These are phyloP conservation scores for Drosophila mojavensis DNA, from an alignment of 1,140 invertebrate species.

Conservation along the genomic window DNA sequence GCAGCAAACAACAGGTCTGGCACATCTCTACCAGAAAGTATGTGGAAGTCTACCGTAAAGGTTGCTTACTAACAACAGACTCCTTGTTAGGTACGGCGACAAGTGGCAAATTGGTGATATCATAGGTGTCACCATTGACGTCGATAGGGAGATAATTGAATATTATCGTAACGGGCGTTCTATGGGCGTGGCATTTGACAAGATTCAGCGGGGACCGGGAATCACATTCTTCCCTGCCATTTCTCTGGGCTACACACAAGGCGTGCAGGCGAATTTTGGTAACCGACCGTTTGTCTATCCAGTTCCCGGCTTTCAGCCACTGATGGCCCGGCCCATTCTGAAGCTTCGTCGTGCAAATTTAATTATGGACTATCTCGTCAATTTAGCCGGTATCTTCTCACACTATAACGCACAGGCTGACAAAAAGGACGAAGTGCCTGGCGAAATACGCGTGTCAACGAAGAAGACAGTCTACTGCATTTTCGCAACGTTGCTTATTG, in stretches of 20 bases:
- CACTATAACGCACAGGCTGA: constrained; percentile 53
- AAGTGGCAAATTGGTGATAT: constrained; percentile 92
- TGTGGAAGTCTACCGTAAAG: not conserved
- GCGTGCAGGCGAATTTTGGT: constrained; percentile 92
- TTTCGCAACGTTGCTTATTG: constrained; percentile 85
- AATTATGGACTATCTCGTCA: constrained; percentile 86
- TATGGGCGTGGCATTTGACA: constrained; percentile 90
- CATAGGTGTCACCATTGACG: constrained; percentile 91
- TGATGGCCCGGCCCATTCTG: constrained; percentile 87
- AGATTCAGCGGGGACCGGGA: constrained; percentile 88
- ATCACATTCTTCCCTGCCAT: constrained; percentile 92
- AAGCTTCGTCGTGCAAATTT: constrained; percentile 86
- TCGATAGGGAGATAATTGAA: constrained; percentile 88
- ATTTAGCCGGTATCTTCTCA: constrained; percentile 84
- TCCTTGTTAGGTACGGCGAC: constrained; percentile 88
- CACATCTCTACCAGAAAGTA: constrained; percentile 89
- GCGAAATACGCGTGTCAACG: constrained; percentile 69
- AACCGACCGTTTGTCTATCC: constrained; percentile 89
- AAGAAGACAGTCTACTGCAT: constrained; percentile 84
- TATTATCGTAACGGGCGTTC: constrained; percentile 90
- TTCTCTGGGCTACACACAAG: constrained; percentile 90
- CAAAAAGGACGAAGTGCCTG: not conserved
- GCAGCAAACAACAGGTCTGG: constrained; percentile 92
- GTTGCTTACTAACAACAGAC: not conserved
- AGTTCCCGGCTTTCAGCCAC: constrained; percentile 87